phyloP scores from a whole-genome alignment of 2,888 invertebrate species.

The Drosophila buzzatii region DNA sequence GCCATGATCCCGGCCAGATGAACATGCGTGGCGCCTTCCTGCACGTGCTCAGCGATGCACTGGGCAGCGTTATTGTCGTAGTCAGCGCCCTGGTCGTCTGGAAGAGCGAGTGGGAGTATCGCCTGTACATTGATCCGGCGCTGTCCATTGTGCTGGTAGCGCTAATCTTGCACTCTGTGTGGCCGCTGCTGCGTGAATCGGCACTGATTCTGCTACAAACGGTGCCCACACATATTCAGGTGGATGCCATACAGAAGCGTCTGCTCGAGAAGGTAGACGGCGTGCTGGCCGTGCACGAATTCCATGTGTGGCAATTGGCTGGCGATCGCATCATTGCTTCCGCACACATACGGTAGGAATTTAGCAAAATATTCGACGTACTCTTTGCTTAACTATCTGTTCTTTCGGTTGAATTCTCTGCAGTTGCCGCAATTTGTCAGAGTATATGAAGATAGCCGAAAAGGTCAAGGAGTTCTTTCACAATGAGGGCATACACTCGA shows the following conservation, averaged over 20 bases:
- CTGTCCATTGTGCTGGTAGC: conserved; percentile 95
- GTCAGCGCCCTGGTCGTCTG: conserved; percentile 90
- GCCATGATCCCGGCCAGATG: conserved; percentile 92
- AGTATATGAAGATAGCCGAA: conserved; percentile 98
- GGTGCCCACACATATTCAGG: conserved; percentile 99
- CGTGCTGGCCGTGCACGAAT: conserved; percentile 97
- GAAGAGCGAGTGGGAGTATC: conserved; percentile 93
- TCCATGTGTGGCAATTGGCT: conserved; percentile 99
- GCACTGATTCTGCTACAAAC: conserved; percentile 98
- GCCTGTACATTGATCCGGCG: conserved; percentile 96
- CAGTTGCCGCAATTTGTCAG: conserved; percentile 95
- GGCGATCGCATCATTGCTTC: conserved; percentile 98
- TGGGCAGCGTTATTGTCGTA: conserved; percentile 92
- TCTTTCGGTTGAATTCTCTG: conserved; percentile 17
- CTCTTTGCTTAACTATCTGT: neutral
- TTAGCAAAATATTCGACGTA: no score
- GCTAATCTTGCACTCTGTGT: conserved; percentile 94
- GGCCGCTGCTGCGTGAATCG: conserved; percentile 96
- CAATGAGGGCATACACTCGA: conserved; percentile 99
- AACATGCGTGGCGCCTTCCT: conserved; percentile 99
- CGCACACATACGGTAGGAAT: conserved; percentile 94
- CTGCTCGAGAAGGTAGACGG: conserved; percentile 96
- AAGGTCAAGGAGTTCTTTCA: conserved; percentile 99
- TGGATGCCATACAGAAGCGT: conserved; percentile 95
- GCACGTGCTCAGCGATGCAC: conserved; percentile 98